These are phyloP conservation scores for Elgonia sp. DNA, from an alignment of 2,888 invertebrate genomes.

Conservation along the genomic window DNA sequence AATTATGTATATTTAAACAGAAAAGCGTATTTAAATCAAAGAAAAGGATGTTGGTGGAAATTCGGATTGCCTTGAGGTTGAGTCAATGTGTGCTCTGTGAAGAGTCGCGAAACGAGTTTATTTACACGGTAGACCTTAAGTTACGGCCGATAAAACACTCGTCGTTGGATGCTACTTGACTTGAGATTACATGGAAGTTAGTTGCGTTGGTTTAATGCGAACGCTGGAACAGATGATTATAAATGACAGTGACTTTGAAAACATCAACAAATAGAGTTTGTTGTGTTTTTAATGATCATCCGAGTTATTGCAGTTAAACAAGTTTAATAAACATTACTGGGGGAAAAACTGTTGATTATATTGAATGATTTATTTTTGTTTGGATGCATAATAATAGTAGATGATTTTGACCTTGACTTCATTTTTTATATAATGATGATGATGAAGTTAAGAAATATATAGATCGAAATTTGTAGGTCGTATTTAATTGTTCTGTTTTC, in stretches of 20 bases:
- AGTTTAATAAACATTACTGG: slow-evolving; percentile 2
- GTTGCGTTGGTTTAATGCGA: slow-evolving; percentile 35
- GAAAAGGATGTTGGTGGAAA: not conserved
- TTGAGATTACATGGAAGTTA: slow-evolving; percentile 76
- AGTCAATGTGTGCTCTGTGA: slow-evolving; percentile 25
- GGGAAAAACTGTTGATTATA: not conserved
- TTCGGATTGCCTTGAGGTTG: not conserved
- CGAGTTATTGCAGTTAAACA: not conserved
- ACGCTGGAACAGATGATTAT: slow-evolving; percentile 34
- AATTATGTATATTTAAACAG: too few species aligned
- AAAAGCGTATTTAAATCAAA: too few species aligned
- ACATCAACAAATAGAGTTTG: slow-evolving; percentile 40
- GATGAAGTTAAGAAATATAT: too few species aligned
- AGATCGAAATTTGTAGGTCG: too few species aligned
- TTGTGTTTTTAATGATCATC: not conserved
- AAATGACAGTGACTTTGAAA: slow-evolving; percentile 35
- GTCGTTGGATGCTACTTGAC: slow-evolving; percentile 79
- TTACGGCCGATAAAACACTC: slow-evolving; percentile 82
- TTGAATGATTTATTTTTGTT: slow-evolving; percentile 5
- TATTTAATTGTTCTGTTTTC: too few species aligned
- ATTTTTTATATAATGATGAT: not conserved
- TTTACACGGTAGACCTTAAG: slow-evolving; percentile 80
- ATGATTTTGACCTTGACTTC: not conserved
- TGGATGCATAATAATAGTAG: slow-evolving; percentile 3
- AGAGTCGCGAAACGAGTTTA: slow-evolving; percentile 79